These are phyloP conservation scores for Pomacea maculata DNA, from an alignment of 1,140 invertebrate genomes.

Conservation along the genomic window DNA sequence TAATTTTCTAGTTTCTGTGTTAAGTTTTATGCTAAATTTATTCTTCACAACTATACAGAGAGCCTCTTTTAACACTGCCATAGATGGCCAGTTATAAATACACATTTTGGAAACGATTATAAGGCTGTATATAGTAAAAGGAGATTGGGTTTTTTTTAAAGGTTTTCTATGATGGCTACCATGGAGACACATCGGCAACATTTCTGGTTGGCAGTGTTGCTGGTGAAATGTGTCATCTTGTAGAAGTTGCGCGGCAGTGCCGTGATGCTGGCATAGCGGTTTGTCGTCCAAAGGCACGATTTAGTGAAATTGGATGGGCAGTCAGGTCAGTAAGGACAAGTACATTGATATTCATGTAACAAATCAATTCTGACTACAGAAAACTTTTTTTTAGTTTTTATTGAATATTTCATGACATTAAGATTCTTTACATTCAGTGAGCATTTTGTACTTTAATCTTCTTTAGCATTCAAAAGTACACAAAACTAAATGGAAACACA, in stretches of 20 bases:
- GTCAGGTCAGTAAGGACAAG: conserved; percentile 48
- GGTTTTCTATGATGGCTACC: conserved; percentile 86
- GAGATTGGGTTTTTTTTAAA: conserved; percentile 61
- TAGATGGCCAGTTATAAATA: too few species aligned
- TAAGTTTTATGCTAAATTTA: too few species aligned
- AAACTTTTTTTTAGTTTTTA: neutral
- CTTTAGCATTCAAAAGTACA: too few species aligned
- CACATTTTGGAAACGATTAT: too few species aligned
- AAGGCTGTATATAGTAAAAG: neutral
- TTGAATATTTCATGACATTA: too few species aligned
- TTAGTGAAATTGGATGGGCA: conserved; percentile 78
- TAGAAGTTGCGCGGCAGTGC: conserved; percentile 77
- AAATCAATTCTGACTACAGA: neutral
- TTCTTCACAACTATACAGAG: too few species aligned
- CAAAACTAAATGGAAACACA: too few species aligned
- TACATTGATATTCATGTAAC: neutral
- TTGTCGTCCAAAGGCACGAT: conserved; percentile 80
- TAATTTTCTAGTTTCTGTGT: too few species aligned
- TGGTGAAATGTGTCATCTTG: conserved; percentile 74
- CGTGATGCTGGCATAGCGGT: conserved; percentile 78
- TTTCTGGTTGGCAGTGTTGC: conserved; percentile 84
- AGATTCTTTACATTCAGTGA: too few species aligned
- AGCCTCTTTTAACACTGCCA: too few species aligned
- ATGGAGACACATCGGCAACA: conserved; percentile 92
- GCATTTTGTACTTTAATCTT: too few species aligned